A percentile compares a stretch with the other conserved stretches of the same genome.
phyloP scores from a whole-genome alignment of 2,113 vertebrate genomes.

The Lampris incognitus region DNA sequence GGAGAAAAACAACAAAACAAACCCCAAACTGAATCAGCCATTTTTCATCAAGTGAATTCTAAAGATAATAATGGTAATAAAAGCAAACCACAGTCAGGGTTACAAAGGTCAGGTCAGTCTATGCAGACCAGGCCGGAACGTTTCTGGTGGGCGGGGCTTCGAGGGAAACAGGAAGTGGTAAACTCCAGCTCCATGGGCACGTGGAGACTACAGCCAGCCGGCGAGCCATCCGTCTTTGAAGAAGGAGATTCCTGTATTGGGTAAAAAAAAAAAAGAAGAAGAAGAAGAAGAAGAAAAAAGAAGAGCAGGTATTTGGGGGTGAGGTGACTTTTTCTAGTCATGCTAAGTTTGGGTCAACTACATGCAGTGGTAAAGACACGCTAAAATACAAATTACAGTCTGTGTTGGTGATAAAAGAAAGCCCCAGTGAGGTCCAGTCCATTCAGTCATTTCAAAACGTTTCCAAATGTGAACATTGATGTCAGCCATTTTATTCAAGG shows the following conservation, averaged over 20 bases:
- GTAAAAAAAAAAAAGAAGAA: slow-evolving; percentile 2
- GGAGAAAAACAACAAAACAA: neutral
- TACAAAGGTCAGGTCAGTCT: slow-evolving; percentile 41
- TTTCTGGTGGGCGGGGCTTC: slow-evolving; percentile 50
- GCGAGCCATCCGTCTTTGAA: slow-evolving; percentile 33
- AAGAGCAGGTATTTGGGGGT: neutral
- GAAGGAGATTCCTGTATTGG: slow-evolving; percentile 54
- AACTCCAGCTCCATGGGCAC: slow-evolving; percentile 78
- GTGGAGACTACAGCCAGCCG: slow-evolving; percentile 72
- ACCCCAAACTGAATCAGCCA: no score
- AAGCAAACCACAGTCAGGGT: neutral
- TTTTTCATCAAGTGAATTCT: no score
- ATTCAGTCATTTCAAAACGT: no score
- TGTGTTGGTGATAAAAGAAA: no score
- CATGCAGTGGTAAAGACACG: no score
- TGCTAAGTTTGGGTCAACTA: no score
- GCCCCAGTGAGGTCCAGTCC: no score
- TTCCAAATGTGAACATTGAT: no score
- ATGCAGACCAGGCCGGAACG: slow-evolving; percentile 52
- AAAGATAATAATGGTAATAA: slow-evolving; percentile 1
- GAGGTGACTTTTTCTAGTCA: neutral
- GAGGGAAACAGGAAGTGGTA: slow-evolving; percentile 67
- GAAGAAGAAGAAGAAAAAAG: slow-evolving; percentile 1
- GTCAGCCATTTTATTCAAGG: no score
- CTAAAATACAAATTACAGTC: no score